A percentile compares a stretch with the other conserved stretches of the same genome.
phyloP scores from a whole-genome alignment of 2,113 vertebrate genomes.

The Cairina moschata region DNA sequence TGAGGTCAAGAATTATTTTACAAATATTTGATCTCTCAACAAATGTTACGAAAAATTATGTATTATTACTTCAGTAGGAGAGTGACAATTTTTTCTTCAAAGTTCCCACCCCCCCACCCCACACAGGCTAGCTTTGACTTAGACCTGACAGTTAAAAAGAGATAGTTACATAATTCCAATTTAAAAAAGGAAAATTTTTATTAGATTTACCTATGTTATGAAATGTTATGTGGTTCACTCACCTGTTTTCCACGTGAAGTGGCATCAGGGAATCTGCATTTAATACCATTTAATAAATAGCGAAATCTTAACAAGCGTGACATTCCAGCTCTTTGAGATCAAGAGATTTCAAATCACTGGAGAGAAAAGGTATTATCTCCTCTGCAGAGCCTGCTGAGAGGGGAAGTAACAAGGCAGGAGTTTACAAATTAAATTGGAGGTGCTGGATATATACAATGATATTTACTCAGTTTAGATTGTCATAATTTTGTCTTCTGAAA shows the following conservation, averaged over 20 bases:
- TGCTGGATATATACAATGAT: background rate
- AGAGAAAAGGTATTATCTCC: background rate
- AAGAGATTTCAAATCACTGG: background rate
- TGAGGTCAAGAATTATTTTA: background rate
- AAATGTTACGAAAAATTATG: background rate
- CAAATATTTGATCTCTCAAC: background rate
- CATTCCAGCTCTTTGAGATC: background rate
- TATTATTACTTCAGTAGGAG: background rate
- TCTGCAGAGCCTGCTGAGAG: background rate
- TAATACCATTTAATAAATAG: background rate
- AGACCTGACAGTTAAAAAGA: background rate
- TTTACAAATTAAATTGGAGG: background rate
- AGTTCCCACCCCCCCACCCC: background rate
- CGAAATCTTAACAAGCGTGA: background rate
- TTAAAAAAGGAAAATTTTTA: background rate
- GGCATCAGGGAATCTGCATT: background rate
- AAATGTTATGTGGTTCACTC: background rate
- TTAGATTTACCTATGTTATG: background rate
- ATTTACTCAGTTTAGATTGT: background rate
- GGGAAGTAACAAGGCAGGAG: background rate
- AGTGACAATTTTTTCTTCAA: background rate
- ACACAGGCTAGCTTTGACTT: background rate
- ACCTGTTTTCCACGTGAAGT: background rate
- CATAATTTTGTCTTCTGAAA: background rate
- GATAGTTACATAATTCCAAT: background rate